phyloP scores from a whole-genome alignment of 2,113 vertebrate genomes.

The Chrysochloris asiatica region DNA sequence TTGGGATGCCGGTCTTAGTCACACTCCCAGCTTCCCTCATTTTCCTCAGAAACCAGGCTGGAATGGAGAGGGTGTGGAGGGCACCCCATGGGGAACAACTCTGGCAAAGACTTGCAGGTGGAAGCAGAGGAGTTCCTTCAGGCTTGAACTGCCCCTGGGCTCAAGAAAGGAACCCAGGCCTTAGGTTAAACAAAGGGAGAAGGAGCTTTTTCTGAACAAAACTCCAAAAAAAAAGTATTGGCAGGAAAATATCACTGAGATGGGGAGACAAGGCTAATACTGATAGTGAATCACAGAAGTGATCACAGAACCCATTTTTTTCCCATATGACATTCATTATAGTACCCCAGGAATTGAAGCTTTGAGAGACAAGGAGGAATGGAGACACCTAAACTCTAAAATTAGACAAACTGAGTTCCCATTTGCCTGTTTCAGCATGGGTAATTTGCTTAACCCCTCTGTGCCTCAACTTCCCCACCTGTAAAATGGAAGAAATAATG shows the following conservation, averaged over 20 bases:
- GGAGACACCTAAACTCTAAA: neutral
- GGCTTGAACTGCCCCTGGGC: neutral
- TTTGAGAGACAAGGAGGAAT: neutral
- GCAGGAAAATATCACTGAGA: neutral
- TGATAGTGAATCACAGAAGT: no score
- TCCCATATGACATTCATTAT: neutral
- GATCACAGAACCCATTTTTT: neutral
- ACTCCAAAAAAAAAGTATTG: neutral
- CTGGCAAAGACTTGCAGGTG: neutral
- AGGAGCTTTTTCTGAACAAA: neutral
- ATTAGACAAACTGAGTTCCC: neutral
- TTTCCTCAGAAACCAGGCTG: neutral
- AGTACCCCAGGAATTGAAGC: neutral
- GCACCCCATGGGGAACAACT: accelerated
- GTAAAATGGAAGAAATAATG: neutral
- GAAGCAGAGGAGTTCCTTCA: neutral
- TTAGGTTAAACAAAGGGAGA: neutral
- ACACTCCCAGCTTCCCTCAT: neutral
- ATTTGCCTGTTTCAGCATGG: neutral
- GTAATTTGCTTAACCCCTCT: neutral
- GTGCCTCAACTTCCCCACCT: neutral
- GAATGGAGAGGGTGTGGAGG: neutral
- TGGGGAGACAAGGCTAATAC: no score
- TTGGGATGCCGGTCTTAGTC: neutral
- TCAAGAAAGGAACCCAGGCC: neutral